Evolutionary conservation across 2,888 invertebrate genomes (phyloP), one percentile per base, ranked within the genome.

Genomic region (Drosophila kanekoi): DNA sequence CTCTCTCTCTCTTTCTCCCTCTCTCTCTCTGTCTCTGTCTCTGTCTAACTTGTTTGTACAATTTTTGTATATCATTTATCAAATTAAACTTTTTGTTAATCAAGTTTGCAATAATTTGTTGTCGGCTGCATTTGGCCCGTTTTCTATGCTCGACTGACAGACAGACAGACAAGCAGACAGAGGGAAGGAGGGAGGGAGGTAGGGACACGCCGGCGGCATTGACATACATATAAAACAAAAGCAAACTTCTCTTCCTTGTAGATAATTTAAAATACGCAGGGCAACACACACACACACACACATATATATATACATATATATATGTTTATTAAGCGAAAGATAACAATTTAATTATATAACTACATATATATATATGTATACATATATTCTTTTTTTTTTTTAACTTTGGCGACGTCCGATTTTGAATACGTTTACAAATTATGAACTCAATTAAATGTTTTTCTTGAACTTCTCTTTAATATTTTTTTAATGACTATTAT

Each of bases 81-180:
- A 33, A 66, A 66, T 74, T 63, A 51, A 68, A 69, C 44, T 53
- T 62, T 74, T 74, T 71, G 76, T 74, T 76, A 49, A 71, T 28
- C 44, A 58, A 70, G 54, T 76, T 76, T 71, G 53, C 51, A 66
- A 41, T n/a, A 38, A 28, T 28, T 58, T 75, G 59, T 58, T 72
- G 56, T 58, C 72, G 75, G 45, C 49, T 45, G 52, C 37, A 58
- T 69, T 54, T 68, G 45, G 63, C 43, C 11, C 13, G 10, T 16
- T 28, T 53, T 11, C 16, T 16, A 23, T n/a, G 23, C 23, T 23
- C 23, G 23, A 23, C 23, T 23, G 20, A 20, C 20, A 20, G 20
- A 20, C 20, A 43, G 35, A 65, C 14, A 20, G 65, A 56, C 64
- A 45, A 44, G 38, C 37, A 9, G 73, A 73, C 37, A 38, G 16